phyloP scores from a whole-genome alignment of 2,113 vertebrate genomes.

The Nycticebus coucang region DNA sequence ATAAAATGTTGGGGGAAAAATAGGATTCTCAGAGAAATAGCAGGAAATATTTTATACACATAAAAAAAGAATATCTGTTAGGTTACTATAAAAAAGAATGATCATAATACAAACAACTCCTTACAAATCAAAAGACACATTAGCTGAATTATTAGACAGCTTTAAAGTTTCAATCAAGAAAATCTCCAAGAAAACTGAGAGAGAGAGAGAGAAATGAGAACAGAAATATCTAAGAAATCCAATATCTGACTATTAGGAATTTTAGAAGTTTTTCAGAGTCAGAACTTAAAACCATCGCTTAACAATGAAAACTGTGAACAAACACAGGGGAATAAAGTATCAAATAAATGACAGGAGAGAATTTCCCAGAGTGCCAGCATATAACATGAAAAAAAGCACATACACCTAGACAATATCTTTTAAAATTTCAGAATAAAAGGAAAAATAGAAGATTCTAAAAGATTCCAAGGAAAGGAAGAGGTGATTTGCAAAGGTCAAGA shows the following conservation, averaged over 20 bases:
- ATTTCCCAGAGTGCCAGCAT: neutral
- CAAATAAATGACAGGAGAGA: neutral
- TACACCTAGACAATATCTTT: neutral
- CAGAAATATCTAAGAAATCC: neutral
- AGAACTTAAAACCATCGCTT: too few relatives aligned
- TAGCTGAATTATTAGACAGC: neutral
- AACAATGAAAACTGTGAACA: too few relatives aligned
- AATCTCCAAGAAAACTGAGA: neutral
- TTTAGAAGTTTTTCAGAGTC: neutral
- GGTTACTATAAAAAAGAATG: neutral
- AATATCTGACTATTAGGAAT: neutral
- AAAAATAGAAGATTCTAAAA: neutral
- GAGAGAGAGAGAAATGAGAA: neutral
- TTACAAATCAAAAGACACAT: neutral
- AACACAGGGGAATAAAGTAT: neutral
- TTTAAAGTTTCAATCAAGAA: neutral
- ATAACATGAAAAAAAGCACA: neutral
- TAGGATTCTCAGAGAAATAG: neutral
- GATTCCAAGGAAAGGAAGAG: neutral
- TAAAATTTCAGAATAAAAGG: neutral
- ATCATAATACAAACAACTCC: neutral
- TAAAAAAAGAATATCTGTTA: neutral
- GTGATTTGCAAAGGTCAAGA: neutral
- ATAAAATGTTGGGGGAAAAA: neutral
- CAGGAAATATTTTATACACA: neutral